Base-by-base conservation (phyloP, 1,140 invertebrate genomes). In the Drosophila kanapiae region DNA sequence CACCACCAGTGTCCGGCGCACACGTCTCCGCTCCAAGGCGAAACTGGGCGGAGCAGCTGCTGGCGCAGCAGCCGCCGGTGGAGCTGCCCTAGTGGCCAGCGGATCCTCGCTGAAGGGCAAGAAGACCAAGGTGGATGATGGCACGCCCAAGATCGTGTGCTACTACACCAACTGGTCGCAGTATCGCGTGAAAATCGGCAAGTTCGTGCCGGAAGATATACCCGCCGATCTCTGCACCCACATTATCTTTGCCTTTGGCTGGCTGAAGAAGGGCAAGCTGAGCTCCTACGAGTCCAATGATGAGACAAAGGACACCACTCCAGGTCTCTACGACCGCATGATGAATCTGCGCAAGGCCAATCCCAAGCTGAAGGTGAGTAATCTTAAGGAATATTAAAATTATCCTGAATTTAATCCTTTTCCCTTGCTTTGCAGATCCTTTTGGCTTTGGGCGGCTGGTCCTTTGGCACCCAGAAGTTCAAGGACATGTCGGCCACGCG, bases 81-180 rank as follows among this genome's bases (percentile, higher is more conserved):
- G 94, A 54, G 94, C 95, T 59, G 95, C 95, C 40, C 94, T 95
- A 58, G 93, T 94, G 71, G 93, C 92, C 54, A 94, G 93, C 60
- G 93, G 94, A 33, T 91, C 88, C 0, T 88, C 80, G 6, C 65
- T 92, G 68, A 93, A 84, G 93, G 94, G 75, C 94, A 95, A 82
- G 94, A 95, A 92, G 93, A 95, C 90, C 47, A 95, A 95, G 72
- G 95, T 95, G 92, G 95, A 95, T 80, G 95, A 95, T 94, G 94
- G 94, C 65, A 83, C 85, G 42, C 93, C 93, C 40, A 94, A 97
- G 95, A 94, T 98, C 60, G 97, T 98, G 2, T 99, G 98, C 92
- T 99, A 99, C 93, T 99, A 98, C 93, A 99, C 98, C 18, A 99
- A 99, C 94, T 99, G 98, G 98, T 98, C 98, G 0, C 98, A 99